Evolutionary conservation across 37 sponge, comb jelly and placozoan genomes (phyloP), one percentile per base, ranked within the genome.

Genomic region (Diacarnus erythraeanus): DNA sequence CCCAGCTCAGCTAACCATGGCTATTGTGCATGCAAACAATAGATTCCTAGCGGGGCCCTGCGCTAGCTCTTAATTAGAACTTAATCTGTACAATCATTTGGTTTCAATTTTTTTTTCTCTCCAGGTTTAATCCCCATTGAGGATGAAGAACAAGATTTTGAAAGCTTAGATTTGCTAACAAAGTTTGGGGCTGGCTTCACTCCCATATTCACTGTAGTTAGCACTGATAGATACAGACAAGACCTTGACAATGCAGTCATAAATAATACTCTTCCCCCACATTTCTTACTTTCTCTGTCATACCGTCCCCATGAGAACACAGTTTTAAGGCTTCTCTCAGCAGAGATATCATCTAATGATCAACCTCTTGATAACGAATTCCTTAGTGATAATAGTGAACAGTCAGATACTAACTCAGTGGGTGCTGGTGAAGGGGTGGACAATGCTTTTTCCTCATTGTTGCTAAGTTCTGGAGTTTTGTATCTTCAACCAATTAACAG

Each of bases 281-380:
- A 71, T 21, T 88, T 88, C 51, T 36, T 82, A 34, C 30, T 88
- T 47, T 77, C 73, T n/a, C 64, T 88, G 41, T 60, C 83, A 12
- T 88, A 82, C 88, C 68, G 71, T n/a, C 88, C 88, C 22, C 38
- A 76, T 27, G 69, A 70, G 38, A 82, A 82, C 58, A 88, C 88
- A 0, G 88, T 82, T 20, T 31, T 88, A 18, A 67, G 64, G 58
- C 74, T 88, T 0, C 18, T 88, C 26, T 69, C 83, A 2, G 23
- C 74, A 74, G 51, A 47, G 12, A 47, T 6, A 47, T 15, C 51
- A 6, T 15, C 10, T 47, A n/a, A n/a, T n/a, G n/a, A n/a, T n/a
- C n/a, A n/a, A n/a, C n/a, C n/a, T n/a, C 12, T 47, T 15, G 6
- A 6, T 6, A 12, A 47, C 6, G 10, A 15, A 6, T 15, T 6